These are phyloP conservation scores for Zophobas atratus DNA, from an alignment of 1,140 invertebrate genomes.

Conservation along the genomic window DNA sequence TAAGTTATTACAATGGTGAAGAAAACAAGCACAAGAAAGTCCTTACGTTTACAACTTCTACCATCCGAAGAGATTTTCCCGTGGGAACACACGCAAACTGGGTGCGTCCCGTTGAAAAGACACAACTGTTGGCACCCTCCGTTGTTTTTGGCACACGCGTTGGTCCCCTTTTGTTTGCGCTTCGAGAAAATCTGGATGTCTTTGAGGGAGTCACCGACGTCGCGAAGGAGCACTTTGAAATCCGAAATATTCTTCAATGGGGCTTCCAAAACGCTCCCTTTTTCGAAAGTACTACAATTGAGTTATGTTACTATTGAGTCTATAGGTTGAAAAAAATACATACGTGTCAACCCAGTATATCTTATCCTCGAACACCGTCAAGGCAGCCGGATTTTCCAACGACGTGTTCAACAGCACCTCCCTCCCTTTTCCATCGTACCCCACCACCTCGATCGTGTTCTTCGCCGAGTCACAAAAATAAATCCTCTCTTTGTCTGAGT, in stretches of 20 bases:
- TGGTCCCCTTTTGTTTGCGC: constrained; percentile 72
- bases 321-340: constrained; percentile 48
- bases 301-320: neutral
- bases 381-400: constrained; percentile 84
- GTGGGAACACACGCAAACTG: constrained; percentile 83
- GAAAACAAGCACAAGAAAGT: neutral
- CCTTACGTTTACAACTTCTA: constrained; percentile 74
- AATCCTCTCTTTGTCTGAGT: constrained; percentile 70
- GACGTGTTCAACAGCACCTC: constrained; percentile 74
- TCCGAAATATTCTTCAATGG: constrained; percentile 74
- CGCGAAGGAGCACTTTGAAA: constrained; percentile 71
- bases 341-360: constrained; percentile 91
- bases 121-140: constrained; percentile 85
- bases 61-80: constrained; percentile 77
- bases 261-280: constrained; percentile 78
- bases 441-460: constrained; percentile 87
- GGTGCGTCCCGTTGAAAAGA: constrained; percentile 79
- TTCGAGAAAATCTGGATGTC: constrained; percentile 79
- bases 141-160: constrained; percentile 81
- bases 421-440: constrained; percentile 82
- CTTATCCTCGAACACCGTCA: constrained; percentile 80
- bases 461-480: constrained; percentile 93
- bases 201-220: constrained; percentile 79
- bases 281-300: constrained; percentile 72
- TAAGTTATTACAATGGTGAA: constrained; percentile 10